Evolutionary conservation across 2,888 invertebrate genomes (phyloP).

Genomic region (Cephus spinipes): DNA sequence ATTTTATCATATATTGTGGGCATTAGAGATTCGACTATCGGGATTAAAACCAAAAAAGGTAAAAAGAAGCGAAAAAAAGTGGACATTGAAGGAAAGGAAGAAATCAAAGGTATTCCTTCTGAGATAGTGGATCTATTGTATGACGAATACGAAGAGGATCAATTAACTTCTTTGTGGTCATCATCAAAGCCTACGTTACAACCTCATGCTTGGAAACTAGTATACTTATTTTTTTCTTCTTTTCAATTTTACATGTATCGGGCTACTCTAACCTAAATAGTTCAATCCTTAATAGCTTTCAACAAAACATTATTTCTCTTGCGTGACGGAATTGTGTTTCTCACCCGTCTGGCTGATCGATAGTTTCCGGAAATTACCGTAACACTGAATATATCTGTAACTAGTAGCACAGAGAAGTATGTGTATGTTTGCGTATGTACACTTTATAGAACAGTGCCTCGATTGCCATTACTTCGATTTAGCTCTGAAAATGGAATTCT

Average conservation of each 20-base stretch:
- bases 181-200: conserved; percentile 15
- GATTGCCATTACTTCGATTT: neutral
- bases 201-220: conserved; percentile 25
- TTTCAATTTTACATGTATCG: neutral
- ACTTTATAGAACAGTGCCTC: neutral
- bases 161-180: conserved; percentile 1
- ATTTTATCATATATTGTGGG: neutral
- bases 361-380: neutral
- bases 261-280: neutral
- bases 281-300: neutral
- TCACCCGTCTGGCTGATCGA: neutral
- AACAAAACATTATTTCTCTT: neutral
- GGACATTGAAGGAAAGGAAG: neutral
- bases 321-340: neutral
- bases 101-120: neutral
- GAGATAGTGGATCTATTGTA: conserved; percentile 19
- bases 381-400: neutral
- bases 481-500: neutral
- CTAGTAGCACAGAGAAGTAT: neutral
- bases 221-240: conserved; percentile 19
- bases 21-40: neutral
- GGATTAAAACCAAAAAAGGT: neutral
- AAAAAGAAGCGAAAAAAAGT: conserved; percentile 10
- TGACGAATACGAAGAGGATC: conserved; percentile 44
- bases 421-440: neutral